Conservation (phyloP, 2,797 vertebrate genomes). For the Lemur catta region DNA sequence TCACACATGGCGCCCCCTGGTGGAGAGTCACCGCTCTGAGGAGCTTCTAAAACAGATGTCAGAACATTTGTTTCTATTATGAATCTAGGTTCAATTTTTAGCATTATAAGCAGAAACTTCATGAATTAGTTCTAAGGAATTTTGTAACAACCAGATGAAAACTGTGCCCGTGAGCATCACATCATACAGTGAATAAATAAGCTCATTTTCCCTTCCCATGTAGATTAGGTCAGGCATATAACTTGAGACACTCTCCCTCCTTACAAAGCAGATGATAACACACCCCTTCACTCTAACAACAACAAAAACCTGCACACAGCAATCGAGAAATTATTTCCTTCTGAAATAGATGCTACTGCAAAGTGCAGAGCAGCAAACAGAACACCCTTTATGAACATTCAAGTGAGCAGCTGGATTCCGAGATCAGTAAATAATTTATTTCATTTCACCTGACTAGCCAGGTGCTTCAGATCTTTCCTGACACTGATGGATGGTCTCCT, state of each 20-base stretch:
- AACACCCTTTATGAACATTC: conserved; percentile 23
- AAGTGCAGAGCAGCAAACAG: neutral
- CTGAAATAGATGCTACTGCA: neutral
- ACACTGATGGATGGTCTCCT: conserved; percentile 66
- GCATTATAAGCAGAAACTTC: neutral
- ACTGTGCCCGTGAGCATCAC: neutral
- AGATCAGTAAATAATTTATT: conserved; percentile 75
- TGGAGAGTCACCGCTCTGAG: neutral
- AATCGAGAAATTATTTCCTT: conserved; percentile 20
- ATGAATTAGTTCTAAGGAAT: neutral
- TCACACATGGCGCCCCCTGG: conserved; percentile 18
- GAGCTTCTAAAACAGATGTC: neutral
- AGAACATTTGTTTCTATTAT: neutral
- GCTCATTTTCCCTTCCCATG: neutral
- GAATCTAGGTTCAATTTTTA: neutral
- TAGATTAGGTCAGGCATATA: neutral
- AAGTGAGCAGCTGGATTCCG: conserved; percentile 54
- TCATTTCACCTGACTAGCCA: conserved; percentile 68
- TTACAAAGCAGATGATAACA: neutral
- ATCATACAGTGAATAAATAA: neutral
- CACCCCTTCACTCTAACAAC: neutral
- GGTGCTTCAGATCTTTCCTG: conserved; percentile 62
- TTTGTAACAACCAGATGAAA: neutral
- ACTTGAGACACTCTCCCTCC: neutral
- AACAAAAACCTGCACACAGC: neutral